Conservation (phyloP, 2,113 vertebrate species). For the Plecotus auritus region DNA sequence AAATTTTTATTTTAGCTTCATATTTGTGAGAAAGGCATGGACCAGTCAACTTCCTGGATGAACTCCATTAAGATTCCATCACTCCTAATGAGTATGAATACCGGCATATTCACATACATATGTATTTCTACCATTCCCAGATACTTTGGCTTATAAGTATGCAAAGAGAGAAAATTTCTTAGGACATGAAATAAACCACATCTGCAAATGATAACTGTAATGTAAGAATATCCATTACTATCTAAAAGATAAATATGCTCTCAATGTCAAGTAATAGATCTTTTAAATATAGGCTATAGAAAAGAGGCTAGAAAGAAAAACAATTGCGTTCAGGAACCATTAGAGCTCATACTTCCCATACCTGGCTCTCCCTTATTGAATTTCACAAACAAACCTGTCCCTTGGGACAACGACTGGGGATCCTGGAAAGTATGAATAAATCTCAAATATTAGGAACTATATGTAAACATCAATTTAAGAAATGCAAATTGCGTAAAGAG, state of each 20-base stretch:
- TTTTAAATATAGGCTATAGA: not conserved
- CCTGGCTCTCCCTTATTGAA: not conserved
- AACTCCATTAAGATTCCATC: not conserved
- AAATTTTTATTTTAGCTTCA: not conserved
- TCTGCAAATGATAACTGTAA: not conserved
- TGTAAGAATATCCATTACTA: not conserved
- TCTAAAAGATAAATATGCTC: not conserved
- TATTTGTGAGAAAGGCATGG: not conserved
- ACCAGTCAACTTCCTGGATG: not conserved
- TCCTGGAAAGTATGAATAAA: not conserved
- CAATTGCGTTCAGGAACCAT: not conserved
- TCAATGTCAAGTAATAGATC: not conserved
- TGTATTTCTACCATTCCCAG: not conserved
- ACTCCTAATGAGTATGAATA: not conserved
- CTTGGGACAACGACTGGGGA: not conserved
- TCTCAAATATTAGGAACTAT: not conserved
- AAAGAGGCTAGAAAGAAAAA: not conserved
- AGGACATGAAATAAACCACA: conserved; percentile 30
- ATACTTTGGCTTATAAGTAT: not conserved
- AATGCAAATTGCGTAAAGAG: not conserved
- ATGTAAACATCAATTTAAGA: not conserved
- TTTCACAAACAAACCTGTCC: not conserved
- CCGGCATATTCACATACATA: not conserved
- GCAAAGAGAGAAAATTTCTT: not conserved
- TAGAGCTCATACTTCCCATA: not conserved